Base-by-base conservation (phyloP, 2,797 vertebrate species). In the Eospalax fontanierii region DNA sequence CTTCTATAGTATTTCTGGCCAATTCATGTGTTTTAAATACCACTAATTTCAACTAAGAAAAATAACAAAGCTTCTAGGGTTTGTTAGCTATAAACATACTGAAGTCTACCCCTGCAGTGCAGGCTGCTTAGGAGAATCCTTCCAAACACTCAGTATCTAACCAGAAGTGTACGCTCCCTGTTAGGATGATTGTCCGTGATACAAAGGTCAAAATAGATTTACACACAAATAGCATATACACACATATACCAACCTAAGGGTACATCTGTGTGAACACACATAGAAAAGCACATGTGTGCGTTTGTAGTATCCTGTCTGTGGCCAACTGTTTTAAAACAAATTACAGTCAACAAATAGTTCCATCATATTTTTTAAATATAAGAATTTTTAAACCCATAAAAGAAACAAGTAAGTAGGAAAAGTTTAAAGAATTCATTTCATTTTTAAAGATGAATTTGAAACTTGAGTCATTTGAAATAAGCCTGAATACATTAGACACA, bases 401-500 rank as follows among this genome's bases (percentile, higher is more conserved):
- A 92, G 66, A 84, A 97, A 78, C 66, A 86, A 12, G 21, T 65
- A 90, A 65, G 46, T 40, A 84, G 30, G 8, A 93, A 91, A 94
- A 78, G 59, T 26, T 57, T 90, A 89, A 92, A 95, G 89, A 68
- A 8, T 22, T 92, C 84, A 86, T 97, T 93, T 96, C 38, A 68
- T 68, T 94, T 96, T 96, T 94, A 96, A 33, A 59, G 61, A 90
- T 95, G 87, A 95, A 46, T 94, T 91, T 96, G 89, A 96, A 95
- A 93, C 70, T 86, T 59, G 85, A 93, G 95, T 96, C 85, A 94
- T 94, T 90, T 92, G 70, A 93, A 90, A 95, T 90, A 96, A 96
- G 59, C 28, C 86, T 95, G 93, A 97, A 96, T 96, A 90, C 81
- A 93, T 97, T 95, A 95, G 92, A 94, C 89, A 95, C 7, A 0